phyloP scores from a whole-genome alignment of 2,113 vertebrate genomes.

The Anarhynchus alexandrinus region DNA sequence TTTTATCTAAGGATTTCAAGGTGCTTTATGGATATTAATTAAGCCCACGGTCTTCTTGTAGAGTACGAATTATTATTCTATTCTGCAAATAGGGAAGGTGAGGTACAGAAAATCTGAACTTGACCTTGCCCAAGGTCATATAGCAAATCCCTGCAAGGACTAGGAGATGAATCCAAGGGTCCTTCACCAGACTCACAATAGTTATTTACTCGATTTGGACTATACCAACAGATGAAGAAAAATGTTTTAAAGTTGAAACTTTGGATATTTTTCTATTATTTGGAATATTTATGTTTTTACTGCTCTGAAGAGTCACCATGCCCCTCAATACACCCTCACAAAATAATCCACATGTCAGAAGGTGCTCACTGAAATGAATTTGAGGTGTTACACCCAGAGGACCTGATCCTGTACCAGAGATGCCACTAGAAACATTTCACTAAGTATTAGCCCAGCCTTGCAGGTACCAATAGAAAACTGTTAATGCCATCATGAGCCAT shows the following conservation, averaged over 20 bases:
- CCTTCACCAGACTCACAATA: not conserved
- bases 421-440: not conserved
- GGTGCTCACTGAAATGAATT: not conserved
- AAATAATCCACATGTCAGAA: not conserved
- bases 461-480: not conserved
- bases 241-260: not conserved
- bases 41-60: not conserved
- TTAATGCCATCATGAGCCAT: accelerated
- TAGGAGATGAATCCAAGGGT: not conserved
- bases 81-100: not conserved
- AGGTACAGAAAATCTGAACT: not conserved
- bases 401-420: not conserved
- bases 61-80: constrained; percentile 5
- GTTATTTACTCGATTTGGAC: not conserved
- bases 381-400: not conserved
- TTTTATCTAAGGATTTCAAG: constrained; percentile 32
- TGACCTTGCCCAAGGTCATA: constrained; percentile 23
- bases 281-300: not conserved
- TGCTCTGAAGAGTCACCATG: not conserved
- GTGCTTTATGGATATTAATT: constrained; percentile 39
- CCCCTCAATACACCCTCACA: not conserved
- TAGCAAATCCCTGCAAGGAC: not conserved
- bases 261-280: not conserved
- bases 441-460: not conserved
- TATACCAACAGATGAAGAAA: not conserved